These are phyloP conservation scores for Balaeniceps rex DNA, from an alignment of 2,113 vertebrate species.

Conservation along the genomic window DNA sequence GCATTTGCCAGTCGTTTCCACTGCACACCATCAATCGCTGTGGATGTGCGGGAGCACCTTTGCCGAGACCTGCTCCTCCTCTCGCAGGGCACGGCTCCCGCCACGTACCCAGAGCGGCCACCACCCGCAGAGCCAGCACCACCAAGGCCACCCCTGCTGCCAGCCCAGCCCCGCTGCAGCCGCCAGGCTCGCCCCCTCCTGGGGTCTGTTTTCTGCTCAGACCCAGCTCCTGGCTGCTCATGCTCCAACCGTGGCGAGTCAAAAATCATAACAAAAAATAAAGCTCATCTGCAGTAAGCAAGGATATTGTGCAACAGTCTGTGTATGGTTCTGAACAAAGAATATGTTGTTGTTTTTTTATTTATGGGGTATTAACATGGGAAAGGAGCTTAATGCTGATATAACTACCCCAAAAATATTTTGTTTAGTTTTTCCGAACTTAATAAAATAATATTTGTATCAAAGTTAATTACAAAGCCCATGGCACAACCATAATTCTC, in stretches of 20 bases:
- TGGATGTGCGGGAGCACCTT: not conserved
- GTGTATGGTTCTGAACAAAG: not conserved
- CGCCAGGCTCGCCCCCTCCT: rapidly evolving
- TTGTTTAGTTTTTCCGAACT: not conserved
- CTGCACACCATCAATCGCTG: not conserved
- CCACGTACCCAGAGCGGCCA: rapidly evolving
- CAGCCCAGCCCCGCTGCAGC: not conserved
- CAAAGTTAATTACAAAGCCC: not conserved
- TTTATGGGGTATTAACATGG: not conserved
- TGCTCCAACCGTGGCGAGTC: rapidly evolving
- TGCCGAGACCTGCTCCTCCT: not conserved
- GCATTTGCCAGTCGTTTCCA: not conserved
- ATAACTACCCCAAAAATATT: not conserved
- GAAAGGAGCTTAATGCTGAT: not conserved
- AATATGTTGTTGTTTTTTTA: not conserved
- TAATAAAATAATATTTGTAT: not conserved
- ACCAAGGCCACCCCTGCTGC: not conserved
- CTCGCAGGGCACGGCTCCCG: not conserved
- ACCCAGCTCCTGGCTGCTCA: not conserved
- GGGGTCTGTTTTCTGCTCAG: not conserved
- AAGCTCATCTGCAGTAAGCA: not conserved
- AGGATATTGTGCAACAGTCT: not conserved
- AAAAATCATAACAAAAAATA: not conserved
- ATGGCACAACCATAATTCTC: not conserved
- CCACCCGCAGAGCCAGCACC: not conserved